A percentile compares a stretch with the other conserved stretches of the same genome.
phyloP scores from a whole-genome alignment of 2,888 invertebrate species.

The Chrysina gloriosa region DNA sequence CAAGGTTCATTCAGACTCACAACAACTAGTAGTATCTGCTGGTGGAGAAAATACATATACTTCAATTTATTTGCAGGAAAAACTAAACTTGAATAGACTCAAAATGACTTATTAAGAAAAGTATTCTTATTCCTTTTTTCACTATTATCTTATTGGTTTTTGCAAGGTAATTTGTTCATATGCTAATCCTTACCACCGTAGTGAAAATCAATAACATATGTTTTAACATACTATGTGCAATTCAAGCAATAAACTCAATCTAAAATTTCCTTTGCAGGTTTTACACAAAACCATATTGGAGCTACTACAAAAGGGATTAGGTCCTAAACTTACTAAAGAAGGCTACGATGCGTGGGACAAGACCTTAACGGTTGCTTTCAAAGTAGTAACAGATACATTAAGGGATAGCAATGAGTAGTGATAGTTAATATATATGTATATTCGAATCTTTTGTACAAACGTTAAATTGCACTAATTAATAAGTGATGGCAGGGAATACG shows the following conservation, averaged over 20 bases:
- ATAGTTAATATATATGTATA: neutral
- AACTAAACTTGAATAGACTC: too few species aligned
- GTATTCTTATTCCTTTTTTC: neutral
- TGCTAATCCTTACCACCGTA: neutral
- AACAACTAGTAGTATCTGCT: too few species aligned
- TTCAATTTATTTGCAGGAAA: too few species aligned
- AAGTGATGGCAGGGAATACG: too few species aligned
- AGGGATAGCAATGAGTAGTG: neutral
- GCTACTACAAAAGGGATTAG: conserved; percentile 63
- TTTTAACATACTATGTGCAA: neutral
- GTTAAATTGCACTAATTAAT: too few species aligned
- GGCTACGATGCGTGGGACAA: conserved; percentile 65
- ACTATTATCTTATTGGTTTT: too few species aligned
- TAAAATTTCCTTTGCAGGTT: conserved; percentile 57
- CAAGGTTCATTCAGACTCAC: too few species aligned
- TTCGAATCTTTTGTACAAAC: neutral
- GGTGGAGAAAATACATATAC: too few species aligned
- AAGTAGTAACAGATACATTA: conserved; percentile 54
- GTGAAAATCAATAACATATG: neutral
- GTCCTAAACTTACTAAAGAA: conserved; percentile 62
- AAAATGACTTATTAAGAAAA: neutral
- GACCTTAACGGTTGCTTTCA: conserved; percentile 60
- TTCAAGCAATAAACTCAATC: neutral
- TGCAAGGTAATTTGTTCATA: too few species aligned
- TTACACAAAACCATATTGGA: conserved; percentile 62